Base-by-base conservation (phyloP, 2,113 vertebrate species). In the Pitta sordida region DNA sequence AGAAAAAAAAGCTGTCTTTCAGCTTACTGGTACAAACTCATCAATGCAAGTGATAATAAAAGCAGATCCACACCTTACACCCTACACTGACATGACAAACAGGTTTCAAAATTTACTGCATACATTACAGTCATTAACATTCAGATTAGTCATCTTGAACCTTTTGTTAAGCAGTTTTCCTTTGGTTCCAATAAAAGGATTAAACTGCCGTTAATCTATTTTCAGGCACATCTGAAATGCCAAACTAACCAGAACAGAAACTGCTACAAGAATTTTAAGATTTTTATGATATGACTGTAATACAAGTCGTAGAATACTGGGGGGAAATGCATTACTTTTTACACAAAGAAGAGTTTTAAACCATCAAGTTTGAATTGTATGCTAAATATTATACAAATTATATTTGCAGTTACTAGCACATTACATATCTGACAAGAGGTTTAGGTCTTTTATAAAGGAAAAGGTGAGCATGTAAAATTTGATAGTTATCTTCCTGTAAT, bases 91-190 rank as follows among this genome's bases (percentile, higher is more conserved):
- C 34, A 27, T 32, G 68, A 81, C 27, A 90, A 92, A 86, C 59
- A 78, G 46, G 59, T 83, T 83, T 86, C 59, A 80, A 91, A 83
- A 59, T 76, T 65, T 26, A 90, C n/a, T 73, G 43, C 5, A 1
- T 46, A 84, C 21, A 22, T 79, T 49, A 44, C 4, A 82, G 41
- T 89, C 36, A 58, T 76, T 77, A 93, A 69, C 32, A 80, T 91
- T 85, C 78, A 80, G 67, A 90, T 94, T 65, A 90, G 55, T 94
- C 87, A 94, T 80, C 79, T 24, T 56, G 39, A 87, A 71, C n/a
- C 51, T 92, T 93, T 79, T 83, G 32, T 87, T 85, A 83, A 65
- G 49, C 41, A 53, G 34, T 92, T 91, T 86, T 79, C 53, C 14
- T 79, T 69, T 69, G 70, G 75, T 94, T 89, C 53, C 17, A 74